phyloP scores from a whole-genome alignment of 2,888 invertebrate species.

The Nemoura dubitans region DNA sequence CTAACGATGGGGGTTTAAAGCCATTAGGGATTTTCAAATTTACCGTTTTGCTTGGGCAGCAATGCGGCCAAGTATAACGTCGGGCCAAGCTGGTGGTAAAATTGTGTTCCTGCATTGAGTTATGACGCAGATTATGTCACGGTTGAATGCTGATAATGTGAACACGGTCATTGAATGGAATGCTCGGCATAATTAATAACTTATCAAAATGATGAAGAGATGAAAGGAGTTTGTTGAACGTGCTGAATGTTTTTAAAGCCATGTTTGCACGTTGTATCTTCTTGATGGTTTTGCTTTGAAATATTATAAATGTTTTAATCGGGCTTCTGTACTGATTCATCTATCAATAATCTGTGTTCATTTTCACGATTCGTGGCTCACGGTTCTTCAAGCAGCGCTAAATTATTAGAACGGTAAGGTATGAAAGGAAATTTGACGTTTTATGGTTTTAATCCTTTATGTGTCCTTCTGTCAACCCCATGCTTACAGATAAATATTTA shows the following conservation, averaged over 20 bases:
- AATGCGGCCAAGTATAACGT: background rate
- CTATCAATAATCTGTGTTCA: background rate
- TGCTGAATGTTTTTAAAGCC: background rate
- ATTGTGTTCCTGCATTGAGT: background rate
- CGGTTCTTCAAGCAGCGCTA: no score
- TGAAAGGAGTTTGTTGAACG: background rate
- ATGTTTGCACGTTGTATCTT: no score
- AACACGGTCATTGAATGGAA: background rate
- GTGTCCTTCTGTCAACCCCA: no score
- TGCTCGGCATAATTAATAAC: background rate
- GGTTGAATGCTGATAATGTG: background rate
- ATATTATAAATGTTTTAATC: background rate
- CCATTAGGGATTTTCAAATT: constrained; percentile 21
- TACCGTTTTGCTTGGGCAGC: background rate
- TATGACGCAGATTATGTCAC: background rate
- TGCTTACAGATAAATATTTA: no score
- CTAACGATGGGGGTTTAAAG: constrained; percentile 21
- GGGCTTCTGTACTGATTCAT: background rate
- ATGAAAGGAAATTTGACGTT: no score
- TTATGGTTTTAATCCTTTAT: no score
- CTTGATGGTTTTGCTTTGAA: no score
- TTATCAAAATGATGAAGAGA: background rate
- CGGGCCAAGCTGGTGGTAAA: background rate
- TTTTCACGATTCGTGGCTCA: background rate
- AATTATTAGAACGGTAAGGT: no score